A percentile compares a stretch with the other conserved stretches of the same genome.
These are phyloP conservation scores for Pseudomyrmex gracilis DNA, from an alignment of 1,140 invertebrate genomes.

Conservation along the genomic window DNA sequence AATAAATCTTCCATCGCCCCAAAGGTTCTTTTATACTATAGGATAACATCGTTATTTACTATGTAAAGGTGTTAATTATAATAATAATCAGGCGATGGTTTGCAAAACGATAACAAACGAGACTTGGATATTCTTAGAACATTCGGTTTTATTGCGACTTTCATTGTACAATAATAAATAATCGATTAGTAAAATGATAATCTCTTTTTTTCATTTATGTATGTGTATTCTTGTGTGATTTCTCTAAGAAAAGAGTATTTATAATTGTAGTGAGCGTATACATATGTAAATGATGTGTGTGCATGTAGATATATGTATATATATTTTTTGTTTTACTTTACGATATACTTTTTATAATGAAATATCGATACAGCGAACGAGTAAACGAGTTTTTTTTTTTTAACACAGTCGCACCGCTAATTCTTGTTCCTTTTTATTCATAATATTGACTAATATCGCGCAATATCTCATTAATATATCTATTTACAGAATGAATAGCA, in stretches of 20 bases:
- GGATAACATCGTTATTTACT: conserved; percentile 14
- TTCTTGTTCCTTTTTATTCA: conserved; percentile 6
- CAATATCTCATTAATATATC: neutral
- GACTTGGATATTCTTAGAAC: conserved; percentile 79
- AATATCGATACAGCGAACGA: conserved; percentile 73
- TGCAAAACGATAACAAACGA: conserved; percentile 76
- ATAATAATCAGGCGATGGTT: conserved; percentile 37
- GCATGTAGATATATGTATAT: conserved; percentile 48
- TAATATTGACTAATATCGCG: conserved; percentile 11
- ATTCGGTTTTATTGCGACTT: conserved; percentile 83
- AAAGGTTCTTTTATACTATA: conserved; percentile 23
- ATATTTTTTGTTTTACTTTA: conserved; percentile 41
- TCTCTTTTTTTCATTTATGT: conserved; percentile 29
- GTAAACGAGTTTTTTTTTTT: conserved; percentile 68
- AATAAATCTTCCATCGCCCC: conserved; percentile 16
- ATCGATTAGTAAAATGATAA: conserved; percentile 81
- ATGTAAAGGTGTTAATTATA: neutral
- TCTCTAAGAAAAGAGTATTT: conserved; percentile 30
- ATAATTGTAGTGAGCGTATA: conserved; percentile 13
- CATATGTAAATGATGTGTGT: conserved; percentile 33
- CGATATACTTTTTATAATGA: conserved; percentile 48
- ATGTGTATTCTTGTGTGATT: conserved; percentile 17
- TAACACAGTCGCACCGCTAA: neutral
- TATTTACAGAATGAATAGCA: conserved; percentile 38
- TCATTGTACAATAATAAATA: conserved; percentile 85